A percentile compares a stretch with the other conserved stretches of the same genome.
These are phyloP conservation scores for Platycheirus rosarum DNA, from an alignment of 2,888 invertebrate genomes.

Conservation along the genomic window DNA sequence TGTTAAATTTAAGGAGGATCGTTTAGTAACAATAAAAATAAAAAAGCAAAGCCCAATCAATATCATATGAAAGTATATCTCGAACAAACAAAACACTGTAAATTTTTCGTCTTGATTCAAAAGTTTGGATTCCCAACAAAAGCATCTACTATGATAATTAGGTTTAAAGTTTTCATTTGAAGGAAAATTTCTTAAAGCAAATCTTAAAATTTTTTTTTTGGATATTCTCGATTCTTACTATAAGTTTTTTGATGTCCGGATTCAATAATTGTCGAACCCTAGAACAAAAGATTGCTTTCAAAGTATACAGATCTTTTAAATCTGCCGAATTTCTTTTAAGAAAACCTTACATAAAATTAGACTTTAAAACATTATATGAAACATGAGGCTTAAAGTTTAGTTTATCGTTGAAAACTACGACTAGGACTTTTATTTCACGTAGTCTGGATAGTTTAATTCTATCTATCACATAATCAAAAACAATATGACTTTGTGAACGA, in stretches of 20 bases:
- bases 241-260: background rate
- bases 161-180: background rate
- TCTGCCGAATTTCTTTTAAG: too few species aligned
- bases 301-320: background rate
- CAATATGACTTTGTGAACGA: background rate
- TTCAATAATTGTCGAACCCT: background rate
- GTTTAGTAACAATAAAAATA: too few species aligned
- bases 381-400: too few species aligned
- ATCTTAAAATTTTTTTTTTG: background rate
- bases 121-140: background rate
- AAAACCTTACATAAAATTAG: too few species aligned
- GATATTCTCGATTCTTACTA: background rate
- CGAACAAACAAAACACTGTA: background rate
- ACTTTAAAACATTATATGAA: too few species aligned
- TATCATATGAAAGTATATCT: background rate
- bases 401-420: too few species aligned
- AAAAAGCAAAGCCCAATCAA: background rate
- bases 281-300: background rate
- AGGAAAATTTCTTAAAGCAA: background rate
- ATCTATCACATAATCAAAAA: too few species aligned
- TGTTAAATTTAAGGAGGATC: too few species aligned
- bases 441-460: too few species aligned
- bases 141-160: background rate
- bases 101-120: background rate
- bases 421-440: too few species aligned